Evolutionary conservation across 2,797 vertebrate species (phyloP).

Genomic region (Alfaro cultratus): DNA sequence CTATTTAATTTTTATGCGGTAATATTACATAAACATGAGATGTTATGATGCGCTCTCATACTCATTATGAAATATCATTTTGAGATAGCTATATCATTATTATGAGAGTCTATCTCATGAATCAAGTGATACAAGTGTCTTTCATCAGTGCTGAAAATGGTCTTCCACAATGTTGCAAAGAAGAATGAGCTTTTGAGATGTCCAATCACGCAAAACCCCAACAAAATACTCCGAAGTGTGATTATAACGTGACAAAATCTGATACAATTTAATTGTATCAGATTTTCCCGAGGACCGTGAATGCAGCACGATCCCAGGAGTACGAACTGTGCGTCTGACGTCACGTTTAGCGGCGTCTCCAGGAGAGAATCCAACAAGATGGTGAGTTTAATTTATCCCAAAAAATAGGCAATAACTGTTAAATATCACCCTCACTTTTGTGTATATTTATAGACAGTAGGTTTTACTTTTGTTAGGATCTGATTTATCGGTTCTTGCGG

Average conservation of each 20-base stretch:
- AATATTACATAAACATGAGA: too few relatives aligned
- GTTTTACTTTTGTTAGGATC: rapidly evolving
- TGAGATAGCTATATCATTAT: too few relatives aligned
- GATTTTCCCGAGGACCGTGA: background rate
- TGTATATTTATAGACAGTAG: background rate
- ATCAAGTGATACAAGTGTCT: too few relatives aligned
- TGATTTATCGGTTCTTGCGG: too few relatives aligned
- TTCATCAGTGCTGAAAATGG: background rate
- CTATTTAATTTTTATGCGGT: too few relatives aligned
- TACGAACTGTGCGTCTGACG: constrained; percentile 71
- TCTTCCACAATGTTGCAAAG: background rate
- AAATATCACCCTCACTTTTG: background rate
- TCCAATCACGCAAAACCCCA: background rate
- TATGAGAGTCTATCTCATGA: too few relatives aligned
- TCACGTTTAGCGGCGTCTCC: constrained; percentile 83
- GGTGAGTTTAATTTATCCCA: constrained; percentile 79
- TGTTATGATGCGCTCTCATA: too few relatives aligned
- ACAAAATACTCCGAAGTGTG: background rate
- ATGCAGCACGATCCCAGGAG: constrained; percentile 12
- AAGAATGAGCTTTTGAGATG: background rate
- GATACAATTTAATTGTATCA: background rate
- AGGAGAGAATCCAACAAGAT: constrained; percentile 84
- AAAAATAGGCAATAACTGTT: constrained; percentile 26
- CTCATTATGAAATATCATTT: too few relatives aligned
- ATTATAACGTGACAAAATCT: background rate